Conservation (phyloP, 2,888 invertebrate genomes). For the Scaptomyza flava region DNA sequence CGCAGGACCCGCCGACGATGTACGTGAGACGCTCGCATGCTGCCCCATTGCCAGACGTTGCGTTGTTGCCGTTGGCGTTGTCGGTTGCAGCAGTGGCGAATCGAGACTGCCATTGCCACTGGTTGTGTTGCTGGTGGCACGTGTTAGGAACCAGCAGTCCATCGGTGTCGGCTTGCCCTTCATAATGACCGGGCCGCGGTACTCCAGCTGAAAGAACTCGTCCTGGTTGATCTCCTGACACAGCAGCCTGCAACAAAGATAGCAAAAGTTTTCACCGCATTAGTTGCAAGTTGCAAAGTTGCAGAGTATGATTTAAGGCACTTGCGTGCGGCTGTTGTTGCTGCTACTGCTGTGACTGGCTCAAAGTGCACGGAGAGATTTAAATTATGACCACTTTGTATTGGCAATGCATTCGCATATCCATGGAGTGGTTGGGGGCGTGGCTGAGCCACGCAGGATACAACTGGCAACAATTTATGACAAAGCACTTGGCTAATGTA, state of each 20-base stretch:
- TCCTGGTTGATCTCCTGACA: slow-evolving; percentile 93
- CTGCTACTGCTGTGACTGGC: background rate
- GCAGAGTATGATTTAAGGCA: slow-evolving; percentile 40
- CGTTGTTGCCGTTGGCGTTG: slow-evolving; percentile 60
- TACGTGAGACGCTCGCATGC: slow-evolving; percentile 71
- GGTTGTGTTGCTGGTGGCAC: slow-evolving; percentile 67
- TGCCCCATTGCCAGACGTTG: slow-evolving; percentile 50
- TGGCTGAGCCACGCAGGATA: background rate
- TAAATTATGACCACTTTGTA: slow-evolving; percentile 15
- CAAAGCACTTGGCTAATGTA: slow-evolving; percentile 30
- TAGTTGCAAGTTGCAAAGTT: slow-evolving; percentile 14
- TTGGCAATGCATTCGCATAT: background rate
- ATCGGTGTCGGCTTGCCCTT: slow-evolving; percentile 97
- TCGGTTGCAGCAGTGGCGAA: slow-evolving; percentile 70
- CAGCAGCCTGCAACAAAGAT: slow-evolving; percentile 88
- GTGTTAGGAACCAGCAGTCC: slow-evolving; percentile 95
- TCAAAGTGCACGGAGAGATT: slow-evolving; percentile 15
- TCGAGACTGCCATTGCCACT: slow-evolving; percentile 75
- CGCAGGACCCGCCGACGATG: slow-evolving; percentile 64
- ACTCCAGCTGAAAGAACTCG: slow-evolving; percentile 92
- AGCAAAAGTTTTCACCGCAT: slow-evolving; percentile 15
- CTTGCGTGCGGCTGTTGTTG: slow-evolving; percentile 11
- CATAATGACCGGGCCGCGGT: slow-evolving; percentile 95
- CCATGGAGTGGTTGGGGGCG: background rate
- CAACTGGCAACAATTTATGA: slow-evolving; percentile 24